Conservation (phyloP, 1,140 invertebrate species). For the Dreissena polymorpha region DNA sequence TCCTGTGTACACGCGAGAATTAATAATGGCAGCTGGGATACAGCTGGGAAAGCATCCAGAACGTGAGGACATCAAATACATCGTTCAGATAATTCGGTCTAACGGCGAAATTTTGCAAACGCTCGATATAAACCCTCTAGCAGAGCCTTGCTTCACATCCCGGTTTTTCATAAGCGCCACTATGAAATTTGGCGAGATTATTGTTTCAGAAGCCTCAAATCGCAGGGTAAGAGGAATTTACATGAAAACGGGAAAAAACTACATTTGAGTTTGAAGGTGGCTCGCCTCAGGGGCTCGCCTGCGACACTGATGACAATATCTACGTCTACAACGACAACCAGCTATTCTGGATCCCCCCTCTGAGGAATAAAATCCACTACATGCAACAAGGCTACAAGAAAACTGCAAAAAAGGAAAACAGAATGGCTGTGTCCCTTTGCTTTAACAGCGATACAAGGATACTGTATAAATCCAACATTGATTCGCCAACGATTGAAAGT, state of each 20-base stretch:
- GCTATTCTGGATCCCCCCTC: constrained; percentile 47
- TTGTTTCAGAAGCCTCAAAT: constrained; percentile 21
- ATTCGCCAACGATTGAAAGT: constrained; percentile 30
- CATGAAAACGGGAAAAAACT: constrained; percentile 47
- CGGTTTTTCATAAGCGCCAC: constrained; percentile 39
- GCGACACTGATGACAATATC: constrained; percentile 39
- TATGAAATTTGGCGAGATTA: constrained; percentile 51
- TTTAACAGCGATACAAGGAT: constrained; percentile 18
- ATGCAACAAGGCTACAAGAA: constrained; percentile 47
- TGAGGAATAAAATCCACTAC: constrained; percentile 40
- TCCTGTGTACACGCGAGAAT: constrained; percentile 21
- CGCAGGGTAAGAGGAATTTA: constrained; percentile 26
- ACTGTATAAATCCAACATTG: constrained; percentile 19
- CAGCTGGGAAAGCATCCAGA: constrained; percentile 31
- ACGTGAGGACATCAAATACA: constrained; percentile 31
- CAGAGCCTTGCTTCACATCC: constrained; percentile 37
- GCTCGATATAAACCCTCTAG: constrained; percentile 23
- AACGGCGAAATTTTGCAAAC: constrained; percentile 42
- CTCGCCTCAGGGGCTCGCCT: constrained; percentile 35
- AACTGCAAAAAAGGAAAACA: not conserved
- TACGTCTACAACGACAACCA: constrained; percentile 51
- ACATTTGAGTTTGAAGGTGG: constrained; percentile 51
- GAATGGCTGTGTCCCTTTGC: constrained; percentile 13
- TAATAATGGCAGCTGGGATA: constrained; percentile 45
- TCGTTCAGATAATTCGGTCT: constrained; percentile 37